phyloP scores from a whole-genome alignment of 2,113 vertebrate species.

The Centrocercus urophasianus region DNA sequence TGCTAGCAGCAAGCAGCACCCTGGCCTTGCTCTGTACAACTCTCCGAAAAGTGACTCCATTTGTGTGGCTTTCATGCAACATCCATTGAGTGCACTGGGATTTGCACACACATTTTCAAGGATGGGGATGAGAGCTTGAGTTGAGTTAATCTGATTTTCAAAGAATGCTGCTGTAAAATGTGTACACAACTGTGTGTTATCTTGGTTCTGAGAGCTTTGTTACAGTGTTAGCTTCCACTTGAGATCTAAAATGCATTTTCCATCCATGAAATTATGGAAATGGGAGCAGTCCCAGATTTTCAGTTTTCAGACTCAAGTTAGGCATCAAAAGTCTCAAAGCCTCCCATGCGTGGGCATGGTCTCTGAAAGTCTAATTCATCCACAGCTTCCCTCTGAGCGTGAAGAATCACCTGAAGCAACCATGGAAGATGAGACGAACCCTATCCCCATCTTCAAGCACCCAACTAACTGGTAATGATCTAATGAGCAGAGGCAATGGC shows the following conservation, averaged over 20 bases:
- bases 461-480: neutral
- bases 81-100: fast-evolving
- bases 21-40: neutral
- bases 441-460: neutral
- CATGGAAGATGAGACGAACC: neutral
- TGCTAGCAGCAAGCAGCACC: neutral
- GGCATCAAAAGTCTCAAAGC: neutral
- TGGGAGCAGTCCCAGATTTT: neutral
- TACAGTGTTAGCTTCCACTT: neutral
- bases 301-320: neutral
- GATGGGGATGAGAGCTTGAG: neutral
- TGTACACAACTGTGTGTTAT: neutral
- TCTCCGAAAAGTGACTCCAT: neutral
- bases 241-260: neutral
- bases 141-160: neutral
- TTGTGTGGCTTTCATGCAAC: neutral
- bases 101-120: neutral
- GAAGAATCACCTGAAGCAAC: neutral
- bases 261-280: neutral
- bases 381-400: neutral
- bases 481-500: neutral
- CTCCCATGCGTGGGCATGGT: neutral
- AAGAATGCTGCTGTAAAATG: neutral
- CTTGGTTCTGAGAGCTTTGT: neutral
- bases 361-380: neutral